Percentiles rank a stretch among this genome's conserved stretches.
Conservation (phyloP, 2,888 invertebrate species). For the Rhingia rostrata region DNA sequence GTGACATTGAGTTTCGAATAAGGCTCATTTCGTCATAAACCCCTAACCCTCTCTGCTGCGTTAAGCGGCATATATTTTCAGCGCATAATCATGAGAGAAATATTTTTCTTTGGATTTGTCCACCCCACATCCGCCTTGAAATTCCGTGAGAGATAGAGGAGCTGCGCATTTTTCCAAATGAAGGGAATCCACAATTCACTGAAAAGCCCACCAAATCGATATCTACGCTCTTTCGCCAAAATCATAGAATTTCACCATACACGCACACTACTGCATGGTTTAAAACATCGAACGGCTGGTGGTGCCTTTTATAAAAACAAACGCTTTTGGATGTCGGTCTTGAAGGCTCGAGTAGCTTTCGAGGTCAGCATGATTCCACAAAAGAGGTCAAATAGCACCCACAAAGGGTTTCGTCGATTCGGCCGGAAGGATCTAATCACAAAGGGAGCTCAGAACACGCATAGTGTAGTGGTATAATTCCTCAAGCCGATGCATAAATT, state of each 20-base stretch:
- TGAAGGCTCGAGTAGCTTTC: slow-evolving; percentile 23
- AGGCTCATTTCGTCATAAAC: background rate
- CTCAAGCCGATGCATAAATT: slow-evolving; percentile 9
- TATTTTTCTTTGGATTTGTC: background rate
- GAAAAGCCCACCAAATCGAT: slow-evolving; percentile 44
- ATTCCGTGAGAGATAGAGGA: background rate
- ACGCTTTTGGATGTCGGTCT: slow-evolving; percentile 7
- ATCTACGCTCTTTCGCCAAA: slow-evolving; percentile 23
- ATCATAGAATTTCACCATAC: background rate
- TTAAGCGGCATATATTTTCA: slow-evolving; percentile 4
- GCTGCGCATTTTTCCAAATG: slow-evolving; percentile 26
- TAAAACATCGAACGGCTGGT: slow-evolving; percentile 3
- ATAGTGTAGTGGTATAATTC: background rate
- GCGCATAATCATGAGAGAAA: slow-evolving; percentile 50
- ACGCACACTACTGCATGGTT: background rate
- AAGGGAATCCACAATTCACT: slow-evolving; percentile 59
- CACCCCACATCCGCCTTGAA: slow-evolving; percentile 7
- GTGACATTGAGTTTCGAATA: background rate
- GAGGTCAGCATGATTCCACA: slow-evolving; percentile 29
- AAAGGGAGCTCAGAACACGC: slow-evolving; percentile 14
- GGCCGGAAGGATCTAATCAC: background rate
- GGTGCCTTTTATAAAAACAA: background rate
- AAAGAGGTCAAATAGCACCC: slow-evolving; percentile 7
- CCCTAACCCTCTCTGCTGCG: background rate
- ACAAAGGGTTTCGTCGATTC: background rate